Evolutionary conservation across 2,113 vertebrate genomes (phyloP).

Genomic region (Rhizomys pruinosus): DNA sequence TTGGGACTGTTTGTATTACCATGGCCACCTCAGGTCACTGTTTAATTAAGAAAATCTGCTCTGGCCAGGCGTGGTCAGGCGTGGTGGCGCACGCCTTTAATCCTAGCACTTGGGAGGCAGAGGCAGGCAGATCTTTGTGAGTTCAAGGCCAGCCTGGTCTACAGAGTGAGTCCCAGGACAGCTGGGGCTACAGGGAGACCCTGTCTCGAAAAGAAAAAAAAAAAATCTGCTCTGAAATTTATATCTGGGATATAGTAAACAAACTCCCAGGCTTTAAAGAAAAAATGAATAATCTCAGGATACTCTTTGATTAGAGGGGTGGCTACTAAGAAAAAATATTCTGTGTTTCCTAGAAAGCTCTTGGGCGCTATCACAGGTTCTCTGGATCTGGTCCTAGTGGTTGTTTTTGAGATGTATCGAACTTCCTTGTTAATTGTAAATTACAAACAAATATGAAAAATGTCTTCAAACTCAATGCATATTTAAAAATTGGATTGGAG

Average conservation of each 20-base stretch:
- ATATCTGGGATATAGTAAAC: background rate
- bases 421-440: background rate
- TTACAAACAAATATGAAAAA: background rate
- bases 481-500: background rate
- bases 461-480: background rate
- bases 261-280: background rate
- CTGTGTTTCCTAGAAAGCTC: background rate
- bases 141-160: too few relatives aligned
- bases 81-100: too few relatives aligned
- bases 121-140: too few relatives aligned
- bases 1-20: background rate
- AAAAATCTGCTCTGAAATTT: background rate
- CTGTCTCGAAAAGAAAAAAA: too few relatives aligned
- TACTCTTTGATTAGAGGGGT: background rate
- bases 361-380: background rate
- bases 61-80: too few relatives aligned
- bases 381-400: background rate
- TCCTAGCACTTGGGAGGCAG: too few relatives aligned
- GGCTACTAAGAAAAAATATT: background rate
- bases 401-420: background rate
- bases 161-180: too few relatives aligned
- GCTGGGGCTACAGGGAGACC: too few relatives aligned
- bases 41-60: background rate
- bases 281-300: background rate
- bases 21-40: background rate